Evolutionary conservation across 2,888 invertebrate genomes (phyloP).

Genomic region (Ormyrus labotus): DNA sequence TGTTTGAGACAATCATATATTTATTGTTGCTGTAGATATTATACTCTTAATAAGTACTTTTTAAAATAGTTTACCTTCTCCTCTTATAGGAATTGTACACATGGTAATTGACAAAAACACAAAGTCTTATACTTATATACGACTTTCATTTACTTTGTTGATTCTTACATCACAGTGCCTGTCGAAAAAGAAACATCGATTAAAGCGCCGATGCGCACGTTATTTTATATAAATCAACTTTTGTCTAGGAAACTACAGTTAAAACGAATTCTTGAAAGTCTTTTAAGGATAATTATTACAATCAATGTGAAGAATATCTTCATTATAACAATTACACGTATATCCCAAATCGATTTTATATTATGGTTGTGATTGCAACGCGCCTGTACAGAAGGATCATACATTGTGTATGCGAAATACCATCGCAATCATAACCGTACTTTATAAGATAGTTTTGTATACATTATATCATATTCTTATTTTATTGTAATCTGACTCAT

Average conservation of each 20-base stretch:
- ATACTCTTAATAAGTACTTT: constrained; percentile 41
- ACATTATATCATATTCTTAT: constrained; percentile 26
- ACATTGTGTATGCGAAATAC: constrained; percentile 22
- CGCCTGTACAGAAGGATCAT: constrained; percentile 34
- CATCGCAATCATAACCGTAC: constrained; percentile 46
- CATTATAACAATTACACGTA: constrained; percentile 51
- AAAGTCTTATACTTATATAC: constrained; percentile 34
- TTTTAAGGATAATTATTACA: constrained; percentile 38
- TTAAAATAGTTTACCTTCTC: constrained; percentile 12
- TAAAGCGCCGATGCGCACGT: constrained; percentile 9
- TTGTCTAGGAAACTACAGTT: constrained; percentile 53
- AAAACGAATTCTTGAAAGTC: constrained; percentile 35
- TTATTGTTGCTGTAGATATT: constrained; percentile 46
- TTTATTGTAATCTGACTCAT: constrained; percentile 9
- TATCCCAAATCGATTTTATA: constrained; percentile 26
- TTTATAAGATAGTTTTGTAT: constrained; percentile 39
- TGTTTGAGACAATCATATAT: constrained; percentile 16
- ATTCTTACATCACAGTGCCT: constrained; percentile 54
- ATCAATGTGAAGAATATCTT: constrained; percentile 44
- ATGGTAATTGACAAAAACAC: constrained; percentile 32
- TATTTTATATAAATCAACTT: constrained; percentile 38
- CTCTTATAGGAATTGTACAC: background rate
- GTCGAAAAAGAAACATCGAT: constrained; percentile 44
- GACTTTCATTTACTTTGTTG: constrained; percentile 53
- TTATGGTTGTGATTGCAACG: constrained; percentile 38